Evolutionary conservation across 2,797 vertebrate species (phyloP).

Genomic region (Crenuchus spilurus): DNA sequence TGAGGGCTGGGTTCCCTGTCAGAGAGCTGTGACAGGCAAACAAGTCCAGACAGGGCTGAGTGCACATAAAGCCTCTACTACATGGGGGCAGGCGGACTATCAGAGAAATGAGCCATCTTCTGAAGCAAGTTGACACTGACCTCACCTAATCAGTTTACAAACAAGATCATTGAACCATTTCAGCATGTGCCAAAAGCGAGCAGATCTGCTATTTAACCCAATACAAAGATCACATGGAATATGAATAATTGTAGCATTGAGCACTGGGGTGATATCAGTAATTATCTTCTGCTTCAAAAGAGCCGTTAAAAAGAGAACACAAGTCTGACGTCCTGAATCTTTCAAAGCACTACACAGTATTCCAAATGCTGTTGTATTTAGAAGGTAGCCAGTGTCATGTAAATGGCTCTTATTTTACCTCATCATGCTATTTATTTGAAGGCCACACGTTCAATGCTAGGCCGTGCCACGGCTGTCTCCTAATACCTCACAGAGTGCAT

Average conservation of each 20-base stretch:
- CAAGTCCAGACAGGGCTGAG: constrained; percentile 74
- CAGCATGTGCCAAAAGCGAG: constrained; percentile 62
- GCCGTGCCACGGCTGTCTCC: constrained; percentile 68
- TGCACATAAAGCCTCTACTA: constrained; percentile 62
- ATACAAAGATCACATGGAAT: constrained; percentile 39
- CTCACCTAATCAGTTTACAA: constrained; percentile 79
- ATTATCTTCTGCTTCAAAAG: constrained; percentile 24
- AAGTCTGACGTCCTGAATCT: constrained; percentile 27
- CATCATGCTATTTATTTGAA: constrained; percentile 71
- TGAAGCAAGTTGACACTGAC: constrained; percentile 78
- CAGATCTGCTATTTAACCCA: constrained; percentile 18
- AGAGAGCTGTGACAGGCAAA: constrained; percentile 58
- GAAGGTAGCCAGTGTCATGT: constrained; percentile 76
- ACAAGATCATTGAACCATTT: constrained; percentile 76
- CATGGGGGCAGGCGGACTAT: constrained; percentile 46
- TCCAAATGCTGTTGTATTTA: constrained; percentile 37
- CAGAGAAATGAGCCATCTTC: constrained; percentile 61
- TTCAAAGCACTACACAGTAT: constrained; percentile 13
- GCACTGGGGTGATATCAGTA: constrained; percentile 29
- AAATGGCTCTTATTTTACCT: constrained; percentile 76
- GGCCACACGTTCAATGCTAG: constrained; percentile 71
- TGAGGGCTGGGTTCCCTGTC: constrained; percentile 55
- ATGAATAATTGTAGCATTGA: constrained; percentile 48
- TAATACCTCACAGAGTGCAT: constrained; percentile 72
- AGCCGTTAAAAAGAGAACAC: constrained; percentile 21